Conservation (phyloP, 2,797 vertebrate genomes). For the Ctenopoma multispine region DNA sequence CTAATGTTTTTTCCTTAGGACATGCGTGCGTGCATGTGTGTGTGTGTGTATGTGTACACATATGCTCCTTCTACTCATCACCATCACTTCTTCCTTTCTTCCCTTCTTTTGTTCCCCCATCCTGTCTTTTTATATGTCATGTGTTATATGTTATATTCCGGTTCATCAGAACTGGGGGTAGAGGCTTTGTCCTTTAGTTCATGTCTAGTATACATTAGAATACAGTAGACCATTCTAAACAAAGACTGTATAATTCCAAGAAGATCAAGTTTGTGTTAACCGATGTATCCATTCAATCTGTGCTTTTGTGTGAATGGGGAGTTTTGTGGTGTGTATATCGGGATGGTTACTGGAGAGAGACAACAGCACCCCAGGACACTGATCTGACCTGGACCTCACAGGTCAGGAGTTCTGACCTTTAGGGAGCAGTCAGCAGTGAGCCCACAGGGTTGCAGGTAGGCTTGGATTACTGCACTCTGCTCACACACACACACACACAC, state of each 20-base stretch:
- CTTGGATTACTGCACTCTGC: constrained; percentile 59
- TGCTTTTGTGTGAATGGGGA: not conserved
- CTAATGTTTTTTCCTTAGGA: constrained; percentile 70
- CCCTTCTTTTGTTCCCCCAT: not conserved
- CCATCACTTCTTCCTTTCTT: no score
- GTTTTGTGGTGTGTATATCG: not conserved
- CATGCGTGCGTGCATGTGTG: not conserved
- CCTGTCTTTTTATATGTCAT: not conserved
- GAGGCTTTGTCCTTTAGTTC: no score
- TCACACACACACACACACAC: constrained; percentile 30
- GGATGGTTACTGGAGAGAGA: constrained; percentile 34
- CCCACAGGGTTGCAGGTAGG: constrained; percentile 66
- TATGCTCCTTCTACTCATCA: not conserved
- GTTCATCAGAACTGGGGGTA: not conserved
- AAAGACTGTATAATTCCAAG: not conserved
- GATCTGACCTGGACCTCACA: constrained; percentile 51
- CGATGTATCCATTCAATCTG: not conserved
- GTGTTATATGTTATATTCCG: no score
- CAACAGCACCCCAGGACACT: constrained; percentile 58
- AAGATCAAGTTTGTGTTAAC: not conserved
- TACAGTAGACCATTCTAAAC: not conserved
- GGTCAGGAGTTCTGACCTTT: constrained; percentile 67
- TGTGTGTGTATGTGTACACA: not conserved
- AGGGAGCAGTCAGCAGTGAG: constrained; percentile 43
- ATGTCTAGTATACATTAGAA: not conserved